Evolutionary conservation across 2,113 vertebrate genomes (phyloP).

Genomic region (Gnathonemus longibarbis): DNA sequence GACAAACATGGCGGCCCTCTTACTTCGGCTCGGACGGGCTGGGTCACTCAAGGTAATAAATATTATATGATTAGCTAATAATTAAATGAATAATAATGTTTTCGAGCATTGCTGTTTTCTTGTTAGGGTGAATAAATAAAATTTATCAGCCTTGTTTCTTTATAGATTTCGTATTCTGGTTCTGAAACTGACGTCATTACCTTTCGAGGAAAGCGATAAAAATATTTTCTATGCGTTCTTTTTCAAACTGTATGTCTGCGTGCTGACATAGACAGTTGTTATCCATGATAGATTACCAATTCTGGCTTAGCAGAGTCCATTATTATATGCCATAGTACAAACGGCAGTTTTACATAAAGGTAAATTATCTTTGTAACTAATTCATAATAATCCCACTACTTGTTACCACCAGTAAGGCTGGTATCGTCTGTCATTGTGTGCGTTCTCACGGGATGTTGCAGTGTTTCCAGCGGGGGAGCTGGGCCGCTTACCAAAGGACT

Average conservation of each 20-base stretch:
- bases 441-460: constrained; percentile 28
- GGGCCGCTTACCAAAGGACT: constrained; percentile 37
- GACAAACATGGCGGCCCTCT: constrained; percentile 55
- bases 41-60: constrained; percentile 57
- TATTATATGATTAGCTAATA: neutral
- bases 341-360: neutral
- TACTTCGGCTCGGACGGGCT: constrained; percentile 52
- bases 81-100: neutral
- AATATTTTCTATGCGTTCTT: neutral
- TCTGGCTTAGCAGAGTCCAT: neutral
- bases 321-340: neutral
- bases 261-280: neutral
- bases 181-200: neutral
- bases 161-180: neutral
- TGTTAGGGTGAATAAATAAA: neutral
- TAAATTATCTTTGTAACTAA: neutral
- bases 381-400: neutral
- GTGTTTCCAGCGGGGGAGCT: constrained; percentile 50
- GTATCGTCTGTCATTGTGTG: neutral
- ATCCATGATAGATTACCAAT: neutral
- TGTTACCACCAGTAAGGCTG: neutral
- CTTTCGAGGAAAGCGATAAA: neutral
- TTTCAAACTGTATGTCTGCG: neutral
- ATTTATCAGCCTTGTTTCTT: neutral
- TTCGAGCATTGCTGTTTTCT: neutral